These are phyloP conservation scores for Dinothrombium tinctorium DNA, from an alignment of 1,140 invertebrate species.

Conservation along the genomic window DNA sequence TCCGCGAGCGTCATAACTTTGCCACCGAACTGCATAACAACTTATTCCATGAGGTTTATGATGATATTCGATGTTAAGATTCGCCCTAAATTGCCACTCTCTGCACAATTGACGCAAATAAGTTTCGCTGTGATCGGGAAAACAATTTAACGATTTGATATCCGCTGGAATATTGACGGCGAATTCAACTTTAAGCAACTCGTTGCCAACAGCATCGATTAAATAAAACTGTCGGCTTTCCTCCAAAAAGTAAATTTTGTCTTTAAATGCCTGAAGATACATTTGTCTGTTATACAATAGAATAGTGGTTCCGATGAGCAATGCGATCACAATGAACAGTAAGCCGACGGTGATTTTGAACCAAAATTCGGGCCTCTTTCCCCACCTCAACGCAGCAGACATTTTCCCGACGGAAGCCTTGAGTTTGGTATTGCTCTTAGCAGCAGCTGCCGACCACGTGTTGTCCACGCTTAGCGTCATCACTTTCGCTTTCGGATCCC, in stretches of 20 bases:
- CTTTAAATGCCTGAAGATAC: conserved; percentile 4
- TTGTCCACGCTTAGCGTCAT: too few species aligned
- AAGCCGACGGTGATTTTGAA: conserved; percentile 12
- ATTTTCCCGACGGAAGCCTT: too few species aligned
- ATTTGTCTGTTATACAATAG: conserved; percentile 11
- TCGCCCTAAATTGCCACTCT: conserved; percentile 16
- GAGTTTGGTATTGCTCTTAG: too few species aligned
- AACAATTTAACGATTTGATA: conserved; percentile 13
- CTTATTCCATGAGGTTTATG: conserved; percentile 11
- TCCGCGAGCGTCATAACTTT: conserved; percentile 28
- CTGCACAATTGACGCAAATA: conserved; percentile 8
- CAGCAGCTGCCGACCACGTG: too few species aligned
- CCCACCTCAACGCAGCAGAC: too few species aligned
- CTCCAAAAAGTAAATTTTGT: conserved; percentile 1
- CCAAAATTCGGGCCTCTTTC: conserved; percentile 15
- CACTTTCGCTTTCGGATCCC: too few species aligned
- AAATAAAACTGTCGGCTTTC: conserved; percentile 10
- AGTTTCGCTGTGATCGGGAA: background rate
- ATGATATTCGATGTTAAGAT: conserved; percentile 13
- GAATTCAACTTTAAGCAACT: conserved; percentile 11
- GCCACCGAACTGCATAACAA: conserved; percentile 61
- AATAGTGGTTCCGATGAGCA: conserved; percentile 1
- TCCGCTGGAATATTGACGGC: conserved; percentile 14
- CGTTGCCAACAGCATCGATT: conserved; percentile 9
- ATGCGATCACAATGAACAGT: conserved; percentile 4